Percentiles rank a stretch among this genome's conserved stretches.
phyloP scores from a whole-genome alignment of 2,113 vertebrate genomes.

The Sphaerodactylus townsendi region DNA sequence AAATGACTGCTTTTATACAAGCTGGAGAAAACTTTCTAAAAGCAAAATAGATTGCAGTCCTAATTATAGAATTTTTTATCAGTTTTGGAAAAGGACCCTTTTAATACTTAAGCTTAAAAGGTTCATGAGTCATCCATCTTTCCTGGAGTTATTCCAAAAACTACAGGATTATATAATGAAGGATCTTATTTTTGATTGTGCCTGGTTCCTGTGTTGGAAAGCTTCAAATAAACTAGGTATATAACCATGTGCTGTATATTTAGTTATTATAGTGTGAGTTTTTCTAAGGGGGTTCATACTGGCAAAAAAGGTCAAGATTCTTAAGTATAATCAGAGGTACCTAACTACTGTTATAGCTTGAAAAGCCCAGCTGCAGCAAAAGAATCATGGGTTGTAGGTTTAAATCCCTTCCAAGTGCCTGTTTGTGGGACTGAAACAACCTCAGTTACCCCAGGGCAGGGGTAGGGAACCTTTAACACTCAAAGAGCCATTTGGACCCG shows the following conservation, averaged over 20 bases:
- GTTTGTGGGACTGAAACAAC: too few relatives aligned
- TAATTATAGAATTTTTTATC: constrained; percentile 1
- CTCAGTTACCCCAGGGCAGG: too few relatives aligned
- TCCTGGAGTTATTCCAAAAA: not conserved
- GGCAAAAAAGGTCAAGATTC: not conserved
- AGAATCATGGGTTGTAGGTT: too few relatives aligned
- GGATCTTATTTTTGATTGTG: not conserved
- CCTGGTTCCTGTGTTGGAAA: not conserved
- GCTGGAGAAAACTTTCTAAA: not conserved
- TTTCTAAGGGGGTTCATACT: not conserved
- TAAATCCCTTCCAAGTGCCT: too few relatives aligned
- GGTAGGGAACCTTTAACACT: too few relatives aligned
- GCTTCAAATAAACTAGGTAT: constrained; percentile 4
- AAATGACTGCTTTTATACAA: not conserved
- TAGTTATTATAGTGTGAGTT: not conserved
- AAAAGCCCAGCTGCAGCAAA: too few relatives aligned
- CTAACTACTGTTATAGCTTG: not conserved
- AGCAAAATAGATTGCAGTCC: constrained; percentile 7
- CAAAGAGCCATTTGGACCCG: too few relatives aligned
- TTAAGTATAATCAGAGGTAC: not conserved
- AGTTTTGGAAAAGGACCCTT: not conserved
- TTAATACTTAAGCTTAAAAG: not conserved
- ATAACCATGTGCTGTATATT: not conserved
- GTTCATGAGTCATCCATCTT: not conserved
- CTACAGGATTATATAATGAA: constrained; percentile 4